Evolutionary conservation across 2,888 invertebrate species (phyloP).

Genomic region (Sinotaia quadrata): DNA sequence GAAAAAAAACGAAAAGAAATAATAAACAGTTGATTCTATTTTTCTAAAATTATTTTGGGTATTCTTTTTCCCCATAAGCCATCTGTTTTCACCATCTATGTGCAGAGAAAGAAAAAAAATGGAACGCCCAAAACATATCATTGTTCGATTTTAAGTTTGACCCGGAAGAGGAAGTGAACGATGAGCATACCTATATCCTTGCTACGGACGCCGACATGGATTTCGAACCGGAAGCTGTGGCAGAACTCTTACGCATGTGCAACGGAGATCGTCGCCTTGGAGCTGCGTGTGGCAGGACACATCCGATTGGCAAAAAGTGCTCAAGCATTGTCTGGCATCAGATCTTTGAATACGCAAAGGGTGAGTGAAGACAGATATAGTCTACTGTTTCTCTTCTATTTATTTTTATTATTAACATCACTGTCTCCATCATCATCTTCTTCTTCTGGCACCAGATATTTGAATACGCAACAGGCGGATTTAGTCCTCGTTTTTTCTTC

Average conservation of each 20-base stretch:
- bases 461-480: too few relatives aligned
- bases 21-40: too few relatives aligned
- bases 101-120: too few relatives aligned
- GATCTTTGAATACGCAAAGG: constrained; percentile 58
- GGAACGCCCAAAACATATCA: neutral
- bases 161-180: constrained; percentile 32
- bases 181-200: constrained; percentile 54
- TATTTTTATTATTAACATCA: too few relatives aligned
- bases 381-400: too few relatives aligned
- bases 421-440: too few relatives aligned
- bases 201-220: constrained; percentile 61
- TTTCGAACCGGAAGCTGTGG: constrained; percentile 48
- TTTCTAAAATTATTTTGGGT: neutral
- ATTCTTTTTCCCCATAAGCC: neutral
- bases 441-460: too few relatives aligned
- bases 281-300: constrained; percentile 55
- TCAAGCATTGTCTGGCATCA: constrained; percentile 56
- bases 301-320: constrained; percentile 49
- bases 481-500: too few relatives aligned
- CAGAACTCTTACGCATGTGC: constrained; percentile 46
- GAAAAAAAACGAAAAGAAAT: too few relatives aligned
- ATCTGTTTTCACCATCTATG: neutral
- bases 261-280: constrained; percentile 47
- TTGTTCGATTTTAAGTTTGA: constrained; percentile 18
- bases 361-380: too few relatives aligned